Base-by-base conservation (phyloP, 2,113 vertebrate species). In the Sander vitreus region DNA sequence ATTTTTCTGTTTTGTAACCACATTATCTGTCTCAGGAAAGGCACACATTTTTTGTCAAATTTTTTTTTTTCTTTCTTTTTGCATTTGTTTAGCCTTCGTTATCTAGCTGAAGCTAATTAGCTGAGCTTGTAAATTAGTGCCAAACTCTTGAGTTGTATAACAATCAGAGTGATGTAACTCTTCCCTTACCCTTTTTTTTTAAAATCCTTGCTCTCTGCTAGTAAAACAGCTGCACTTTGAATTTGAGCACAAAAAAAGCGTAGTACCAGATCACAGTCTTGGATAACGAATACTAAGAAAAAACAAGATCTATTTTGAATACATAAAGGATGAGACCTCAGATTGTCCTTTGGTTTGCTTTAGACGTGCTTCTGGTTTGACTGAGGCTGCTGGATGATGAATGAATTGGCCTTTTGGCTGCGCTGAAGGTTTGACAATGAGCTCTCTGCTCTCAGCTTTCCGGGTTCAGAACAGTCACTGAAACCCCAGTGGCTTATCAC, bases 211-310 rank as follows among this genome's bases (percentile, higher is more conserved):
- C 16, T 63, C 21, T 36, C 13, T 55, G 54, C 59, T 73, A 15
- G 57, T 80, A 68, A 84, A 85, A 80, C 80, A 89, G 83, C 85
- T 84, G 83, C 63, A 68, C 69, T 71, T 81, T 71, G 33, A 80
- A 75, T 89, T 66, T 75, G 50, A 63, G 12, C 43, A 25, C 58
- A 55, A 62, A 65, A 73, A 39, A 71, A 70, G 25, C 6, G 8
- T 3, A 64, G 43, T 5, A 87, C 59, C 80, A 81, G 80, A 78
- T 62, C 64, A 53, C 18, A 30, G 30, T 47, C 30, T 81, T 73
- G 57, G 54, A 25, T 75, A 81, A 74, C 13, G 5, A 18, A 39
- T 19, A 6, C 21, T 16, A 27, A 39, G 39, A 39, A 83, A 76
- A 79, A 84, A 76, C 27, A 80, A 58, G 58, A 50, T 66, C 39